phyloP scores from a whole-genome alignment of 2,797 vertebrate genomes.

The Xenops minutus region DNA sequence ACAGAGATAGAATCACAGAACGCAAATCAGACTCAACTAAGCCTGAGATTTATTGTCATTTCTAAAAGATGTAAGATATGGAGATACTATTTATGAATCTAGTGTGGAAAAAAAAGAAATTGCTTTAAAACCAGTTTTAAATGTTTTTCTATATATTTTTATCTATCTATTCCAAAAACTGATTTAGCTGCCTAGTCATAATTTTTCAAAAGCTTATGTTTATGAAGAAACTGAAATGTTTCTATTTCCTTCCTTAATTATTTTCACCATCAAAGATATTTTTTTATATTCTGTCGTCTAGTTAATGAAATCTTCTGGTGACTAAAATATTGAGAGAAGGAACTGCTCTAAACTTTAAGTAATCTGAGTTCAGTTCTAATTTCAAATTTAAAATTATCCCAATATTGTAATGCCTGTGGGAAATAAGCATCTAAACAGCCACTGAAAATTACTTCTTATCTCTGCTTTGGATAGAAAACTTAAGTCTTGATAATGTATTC shows the following conservation, averaged over 20 bases:
- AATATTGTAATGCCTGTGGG: neutral
- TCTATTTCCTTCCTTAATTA: constrained; percentile 11
- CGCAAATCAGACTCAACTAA: neutral
- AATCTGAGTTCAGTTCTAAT: neutral
- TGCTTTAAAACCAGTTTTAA: neutral
- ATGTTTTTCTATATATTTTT: neutral
- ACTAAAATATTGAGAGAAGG: neutral
- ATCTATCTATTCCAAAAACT: neutral
- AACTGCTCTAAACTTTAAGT: neutral
- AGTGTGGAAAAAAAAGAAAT: neutral
- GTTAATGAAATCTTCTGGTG: neutral
- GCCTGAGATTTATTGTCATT: neutral
- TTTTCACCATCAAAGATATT: neutral
- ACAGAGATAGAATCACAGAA: neutral
- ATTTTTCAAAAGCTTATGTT: neutral
- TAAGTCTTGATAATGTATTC: neutral
- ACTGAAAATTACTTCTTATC: neutral
- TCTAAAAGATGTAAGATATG: neutral
- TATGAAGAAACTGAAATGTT: neutral
- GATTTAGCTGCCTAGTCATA: neutral
- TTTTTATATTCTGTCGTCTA: neutral
- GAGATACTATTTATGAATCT: neutral
- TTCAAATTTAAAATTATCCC: neutral
- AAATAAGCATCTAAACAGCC: neutral
- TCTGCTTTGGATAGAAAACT: neutral